phyloP scores from a whole-genome alignment of 2,113 vertebrate genomes.

The Cacatua alba region DNA sequence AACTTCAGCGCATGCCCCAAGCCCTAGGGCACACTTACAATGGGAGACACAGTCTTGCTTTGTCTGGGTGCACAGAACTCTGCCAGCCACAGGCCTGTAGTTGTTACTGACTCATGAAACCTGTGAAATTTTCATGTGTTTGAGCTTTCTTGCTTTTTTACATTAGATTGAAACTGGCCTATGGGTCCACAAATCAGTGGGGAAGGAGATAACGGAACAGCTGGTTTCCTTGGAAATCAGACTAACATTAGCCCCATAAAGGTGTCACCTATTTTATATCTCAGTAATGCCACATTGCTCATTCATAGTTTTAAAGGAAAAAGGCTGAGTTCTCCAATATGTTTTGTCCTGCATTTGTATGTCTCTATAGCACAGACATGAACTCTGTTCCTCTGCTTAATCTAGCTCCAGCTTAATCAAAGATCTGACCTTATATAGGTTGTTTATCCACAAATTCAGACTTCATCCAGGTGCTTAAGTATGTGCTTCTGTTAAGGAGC shows the following conservation, averaged over 20 bases:
- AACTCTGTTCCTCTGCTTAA: neutral
- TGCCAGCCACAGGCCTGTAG: neutral
- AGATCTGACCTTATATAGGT: neutral
- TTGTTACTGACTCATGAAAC: neutral
- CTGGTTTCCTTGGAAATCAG: neutral
- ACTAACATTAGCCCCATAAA: neutral
- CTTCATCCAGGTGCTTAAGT: neutral
- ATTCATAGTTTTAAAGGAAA: neutral
- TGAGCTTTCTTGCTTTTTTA: neutral
- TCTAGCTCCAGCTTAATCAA: neutral
- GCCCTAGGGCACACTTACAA: neutral
- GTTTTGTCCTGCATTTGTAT: neutral
- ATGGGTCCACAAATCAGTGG: neutral
- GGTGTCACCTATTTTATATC: neutral
- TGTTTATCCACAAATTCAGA: neutral
- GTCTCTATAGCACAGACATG: neutral
- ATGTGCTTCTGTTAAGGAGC: neutral
- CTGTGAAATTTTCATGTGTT: neutral
- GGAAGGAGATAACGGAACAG: neutral
- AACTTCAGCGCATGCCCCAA: neutral
- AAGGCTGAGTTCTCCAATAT: neutral
- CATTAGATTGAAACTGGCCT: neutral
- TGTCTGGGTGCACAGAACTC: neutral
- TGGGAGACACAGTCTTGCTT: neutral
- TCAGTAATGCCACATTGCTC: neutral